Percentiles rank a stretch among this genome's conserved stretches.
Conservation (phyloP, 2,797 vertebrate genomes). For the Cryptoblepharus egeriae region DNA sequence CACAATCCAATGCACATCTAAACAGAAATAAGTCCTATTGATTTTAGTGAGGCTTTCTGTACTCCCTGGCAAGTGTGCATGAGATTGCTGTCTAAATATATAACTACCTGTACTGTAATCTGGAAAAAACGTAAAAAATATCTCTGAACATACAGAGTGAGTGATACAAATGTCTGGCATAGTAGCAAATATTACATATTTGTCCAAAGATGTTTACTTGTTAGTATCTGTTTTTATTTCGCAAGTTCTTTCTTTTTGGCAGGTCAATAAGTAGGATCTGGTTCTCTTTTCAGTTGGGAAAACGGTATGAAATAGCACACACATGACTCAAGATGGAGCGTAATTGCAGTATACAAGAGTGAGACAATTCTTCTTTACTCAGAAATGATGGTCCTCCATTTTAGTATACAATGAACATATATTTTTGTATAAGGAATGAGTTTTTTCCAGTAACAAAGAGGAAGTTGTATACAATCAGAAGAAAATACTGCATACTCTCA, state of each 20-base stretch:
- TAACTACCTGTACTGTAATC: too few species aligned
- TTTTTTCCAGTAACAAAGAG: neutral
- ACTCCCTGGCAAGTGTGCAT: too few species aligned
- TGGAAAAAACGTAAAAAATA: too few species aligned
- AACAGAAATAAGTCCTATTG: too few species aligned
- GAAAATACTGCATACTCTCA: neutral
- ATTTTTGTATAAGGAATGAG: neutral
- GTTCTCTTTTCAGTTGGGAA: neutral
- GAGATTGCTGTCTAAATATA: too few species aligned
- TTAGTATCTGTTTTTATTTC: neutral
- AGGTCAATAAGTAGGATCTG: neutral
- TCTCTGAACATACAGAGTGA: neutral
- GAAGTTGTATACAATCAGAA: neutral
- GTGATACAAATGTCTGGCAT: neutral
- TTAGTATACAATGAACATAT: neutral
- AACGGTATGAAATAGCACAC: neutral
- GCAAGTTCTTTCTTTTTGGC: neutral
- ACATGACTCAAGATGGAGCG: neutral
- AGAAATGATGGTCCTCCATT: neutral
- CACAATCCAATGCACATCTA: too few species aligned
- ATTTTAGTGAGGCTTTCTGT: too few species aligned
- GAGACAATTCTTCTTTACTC: neutral
- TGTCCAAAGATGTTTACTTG: neutral
- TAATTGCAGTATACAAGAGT: neutral
- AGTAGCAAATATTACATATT: neutral